Conservation (phyloP, 2,888 invertebrate species). For the Iselma pallidipennis region DNA sequence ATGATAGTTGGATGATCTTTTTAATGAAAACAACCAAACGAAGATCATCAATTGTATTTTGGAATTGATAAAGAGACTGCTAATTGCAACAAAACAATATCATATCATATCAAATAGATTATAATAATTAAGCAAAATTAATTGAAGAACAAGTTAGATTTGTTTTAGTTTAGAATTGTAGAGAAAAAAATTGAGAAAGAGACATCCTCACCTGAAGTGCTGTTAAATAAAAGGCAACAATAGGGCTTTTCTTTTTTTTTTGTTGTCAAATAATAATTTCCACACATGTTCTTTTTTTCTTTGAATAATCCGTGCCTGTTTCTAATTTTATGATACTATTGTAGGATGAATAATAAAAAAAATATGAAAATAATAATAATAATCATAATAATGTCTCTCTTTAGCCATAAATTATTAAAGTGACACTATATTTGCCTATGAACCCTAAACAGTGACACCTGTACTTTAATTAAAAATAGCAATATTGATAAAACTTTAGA, state of each 20-base stretch:
- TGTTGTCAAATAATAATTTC: background rate
- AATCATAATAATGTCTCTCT: no score
- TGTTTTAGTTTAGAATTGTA: background rate
- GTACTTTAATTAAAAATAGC: slow-evolving; percentile 27
- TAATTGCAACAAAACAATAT: slow-evolving; percentile 43
- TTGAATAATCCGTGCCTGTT: slow-evolving; percentile 36
- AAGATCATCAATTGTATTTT: no score
- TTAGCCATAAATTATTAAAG: slow-evolving; percentile 3
- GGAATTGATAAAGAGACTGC: slow-evolving; percentile 39
- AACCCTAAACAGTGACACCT: slow-evolving; percentile 22
- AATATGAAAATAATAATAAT: background rate
- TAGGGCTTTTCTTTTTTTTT: background rate
- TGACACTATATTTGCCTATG: slow-evolving; percentile 16
- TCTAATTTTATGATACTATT: slow-evolving; percentile 12
- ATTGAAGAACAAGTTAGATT: slow-evolving; percentile 7
- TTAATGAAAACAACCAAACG: no score
- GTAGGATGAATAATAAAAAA: slow-evolving; percentile 8
- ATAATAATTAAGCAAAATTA: slow-evolving; percentile 10
- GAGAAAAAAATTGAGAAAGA: no score
- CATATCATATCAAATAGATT: slow-evolving; percentile 45
- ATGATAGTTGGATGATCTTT: no score
- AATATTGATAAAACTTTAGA: slow-evolving; percentile 27
- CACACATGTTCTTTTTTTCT: background rate
- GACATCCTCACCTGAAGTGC: slow-evolving; percentile 37
- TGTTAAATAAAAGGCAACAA: slow-evolving; percentile 31